Conservation (phyloP, 1,140 invertebrate species). For the Ceratina australensis region DNA sequence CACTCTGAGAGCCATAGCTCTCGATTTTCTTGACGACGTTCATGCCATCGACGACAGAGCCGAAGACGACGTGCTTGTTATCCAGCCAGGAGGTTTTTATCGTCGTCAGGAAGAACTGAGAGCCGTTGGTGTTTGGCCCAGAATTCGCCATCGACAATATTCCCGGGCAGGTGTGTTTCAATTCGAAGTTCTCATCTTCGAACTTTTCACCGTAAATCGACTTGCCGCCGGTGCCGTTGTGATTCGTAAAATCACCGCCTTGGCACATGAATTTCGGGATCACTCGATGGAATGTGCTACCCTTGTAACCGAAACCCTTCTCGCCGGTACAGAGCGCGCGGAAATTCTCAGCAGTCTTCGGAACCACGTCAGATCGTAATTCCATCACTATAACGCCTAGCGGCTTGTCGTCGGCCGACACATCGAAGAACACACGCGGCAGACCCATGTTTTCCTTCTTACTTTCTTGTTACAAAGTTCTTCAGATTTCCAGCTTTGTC, state of each 20-base stretch:
- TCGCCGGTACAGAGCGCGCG: constrained; percentile 95
- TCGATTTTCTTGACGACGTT: constrained; percentile 94
- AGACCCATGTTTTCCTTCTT: no score
- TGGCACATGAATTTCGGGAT: constrained; percentile 99
- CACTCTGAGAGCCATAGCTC: constrained; percentile 86
- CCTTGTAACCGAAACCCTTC: constrained; percentile 96
- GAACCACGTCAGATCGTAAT: constrained; percentile 92
- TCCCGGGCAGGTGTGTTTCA: constrained; percentile 96
- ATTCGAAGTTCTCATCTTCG: constrained; percentile 96
- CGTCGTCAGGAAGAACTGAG: constrained; percentile 98
- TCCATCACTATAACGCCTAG: constrained; percentile 94
- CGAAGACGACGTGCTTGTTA: constrained; percentile 98
- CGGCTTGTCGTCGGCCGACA: constrained; percentile 88
- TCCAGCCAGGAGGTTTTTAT: constrained; percentile 98
- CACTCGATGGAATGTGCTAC: constrained; percentile 95
- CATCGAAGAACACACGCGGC: constrained; percentile 94
- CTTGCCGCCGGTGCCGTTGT: constrained; percentile 97
- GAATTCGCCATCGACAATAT: constrained; percentile 97
- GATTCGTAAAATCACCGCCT: constrained; percentile 96
- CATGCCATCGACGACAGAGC: constrained; percentile 96
- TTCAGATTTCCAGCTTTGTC: no score
- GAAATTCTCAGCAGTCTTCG: constrained; percentile 97
- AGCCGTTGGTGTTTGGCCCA: constrained; percentile 97
- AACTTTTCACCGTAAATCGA: constrained; percentile 98
- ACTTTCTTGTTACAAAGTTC: no score